Conservation (phyloP, 1,140 invertebrate species). For the Neodiprion lecontei region DNA sequence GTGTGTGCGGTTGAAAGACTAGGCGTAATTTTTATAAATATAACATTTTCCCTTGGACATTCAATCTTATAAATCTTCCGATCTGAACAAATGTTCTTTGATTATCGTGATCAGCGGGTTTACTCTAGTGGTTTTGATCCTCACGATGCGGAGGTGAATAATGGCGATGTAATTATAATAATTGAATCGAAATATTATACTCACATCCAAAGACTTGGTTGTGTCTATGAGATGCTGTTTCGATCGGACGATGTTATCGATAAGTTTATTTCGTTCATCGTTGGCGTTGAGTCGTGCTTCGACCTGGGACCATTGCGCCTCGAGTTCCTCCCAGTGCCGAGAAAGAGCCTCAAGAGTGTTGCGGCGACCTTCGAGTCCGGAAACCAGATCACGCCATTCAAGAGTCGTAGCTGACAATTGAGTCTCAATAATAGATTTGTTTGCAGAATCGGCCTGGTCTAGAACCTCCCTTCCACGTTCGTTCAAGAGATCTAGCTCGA, state of each 20-base stretch:
- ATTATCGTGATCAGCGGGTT: too few species aligned
- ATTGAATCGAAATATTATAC: slow-evolving; percentile 30
- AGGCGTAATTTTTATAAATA: too few species aligned
- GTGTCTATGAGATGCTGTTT: slow-evolving; percentile 75
- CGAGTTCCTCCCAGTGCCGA: slow-evolving; percentile 80
- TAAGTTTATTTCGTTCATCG: slow-evolving; percentile 76
- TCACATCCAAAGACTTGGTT: slow-evolving; percentile 74
- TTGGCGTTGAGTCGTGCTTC: slow-evolving; percentile 68
- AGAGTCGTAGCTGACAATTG: slow-evolving; percentile 71
- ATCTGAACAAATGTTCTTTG: too few species aligned
- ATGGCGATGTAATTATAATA: too few species aligned
- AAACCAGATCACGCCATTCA: slow-evolving; percentile 78
- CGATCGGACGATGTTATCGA: slow-evolving; percentile 76
- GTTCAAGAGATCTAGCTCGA: slow-evolving; percentile 69
- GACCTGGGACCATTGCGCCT: slow-evolving; percentile 70
- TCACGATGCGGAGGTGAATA: too few species aligned
- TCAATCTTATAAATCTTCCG: too few species aligned
- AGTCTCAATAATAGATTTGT: slow-evolving; percentile 67
- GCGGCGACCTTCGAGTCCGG: slow-evolving; percentile 70
- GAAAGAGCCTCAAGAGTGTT: slow-evolving; percentile 71
- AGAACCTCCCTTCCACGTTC: slow-evolving; percentile 71
- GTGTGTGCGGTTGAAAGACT: too few species aligned
- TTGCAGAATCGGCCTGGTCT: slow-evolving; percentile 68
- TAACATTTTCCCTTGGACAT: too few species aligned
- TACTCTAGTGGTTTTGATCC: too few species aligned